Evolutionary conservation across 2,888 invertebrate genomes (phyloP).

Genomic region (Mesorhabditis spiculigera): DNA sequence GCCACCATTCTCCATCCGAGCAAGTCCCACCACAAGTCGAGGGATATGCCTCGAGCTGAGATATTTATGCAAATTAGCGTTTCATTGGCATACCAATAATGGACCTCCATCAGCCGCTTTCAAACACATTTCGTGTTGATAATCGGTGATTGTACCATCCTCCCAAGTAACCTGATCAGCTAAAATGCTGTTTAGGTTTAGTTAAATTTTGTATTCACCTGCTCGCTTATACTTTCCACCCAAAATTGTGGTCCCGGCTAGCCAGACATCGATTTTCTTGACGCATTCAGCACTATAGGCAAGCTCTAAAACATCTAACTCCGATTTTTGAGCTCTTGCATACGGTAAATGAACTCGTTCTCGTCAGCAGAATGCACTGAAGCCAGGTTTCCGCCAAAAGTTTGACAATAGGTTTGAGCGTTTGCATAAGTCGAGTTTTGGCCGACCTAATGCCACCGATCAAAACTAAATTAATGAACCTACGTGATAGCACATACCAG

Average conservation of each 20-base stretch:
- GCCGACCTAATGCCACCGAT: neutral
- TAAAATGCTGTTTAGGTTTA: neutral
- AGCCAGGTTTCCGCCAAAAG: neutral
- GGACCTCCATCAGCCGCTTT: neutral
- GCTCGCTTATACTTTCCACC: constrained; percentile 1
- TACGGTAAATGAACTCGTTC: constrained; percentile 4
- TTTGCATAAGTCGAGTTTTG: neutral
- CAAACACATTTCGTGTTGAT: neutral
- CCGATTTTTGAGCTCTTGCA: constrained; percentile 1
- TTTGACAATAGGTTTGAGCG: neutral
- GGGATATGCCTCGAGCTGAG: neutral
- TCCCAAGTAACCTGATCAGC: constrained; percentile 1
- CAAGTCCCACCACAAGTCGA: neutral
- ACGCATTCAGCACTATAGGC: neutral
- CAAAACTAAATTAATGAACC: neutral
- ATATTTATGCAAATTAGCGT: neutral
- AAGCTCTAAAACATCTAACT: neutral
- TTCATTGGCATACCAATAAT: neutral
- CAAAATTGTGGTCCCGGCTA: constrained; percentile 1
- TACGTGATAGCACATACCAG: neutral
- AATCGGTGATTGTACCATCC: neutral
- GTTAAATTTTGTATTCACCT: neutral
- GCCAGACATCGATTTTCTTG: neutral
- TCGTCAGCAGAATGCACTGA: neutral
- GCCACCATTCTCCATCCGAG: neutral